Conservation (phyloP, 2,113 vertebrate species). For the Anthoscopus minutus region DNA sequence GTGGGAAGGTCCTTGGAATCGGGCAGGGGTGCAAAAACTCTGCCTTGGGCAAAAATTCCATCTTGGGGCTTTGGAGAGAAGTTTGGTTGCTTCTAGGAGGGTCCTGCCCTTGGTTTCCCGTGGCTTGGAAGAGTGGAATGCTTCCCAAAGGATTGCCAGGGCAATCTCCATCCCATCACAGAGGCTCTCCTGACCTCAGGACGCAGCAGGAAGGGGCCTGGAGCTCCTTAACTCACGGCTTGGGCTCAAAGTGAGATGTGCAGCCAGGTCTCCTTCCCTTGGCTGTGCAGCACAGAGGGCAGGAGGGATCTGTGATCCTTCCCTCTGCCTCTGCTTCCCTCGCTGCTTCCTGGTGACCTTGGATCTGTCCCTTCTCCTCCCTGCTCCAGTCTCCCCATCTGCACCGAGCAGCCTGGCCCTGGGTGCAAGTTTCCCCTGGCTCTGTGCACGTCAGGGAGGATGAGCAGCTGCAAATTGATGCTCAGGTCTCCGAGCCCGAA, state of each 20-base stretch:
- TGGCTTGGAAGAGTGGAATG: fast-evolving
- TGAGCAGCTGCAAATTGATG: background rate
- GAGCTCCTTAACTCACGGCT: fast-evolving
- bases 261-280: background rate
- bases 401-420: background rate
- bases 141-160: background rate
- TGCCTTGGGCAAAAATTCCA: background rate
- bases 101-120: background rate
- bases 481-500: background rate
- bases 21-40: background rate
- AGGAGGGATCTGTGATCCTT: background rate
- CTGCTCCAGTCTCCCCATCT: background rate
- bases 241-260: fast-evolving
- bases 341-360: background rate
- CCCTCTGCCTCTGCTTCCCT: background rate
- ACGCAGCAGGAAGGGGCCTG: background rate
- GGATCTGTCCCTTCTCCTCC: background rate
- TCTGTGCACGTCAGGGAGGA: fast-evolving
- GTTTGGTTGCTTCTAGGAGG: background rate
- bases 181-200: background rate
- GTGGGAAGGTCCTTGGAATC: fast-evolving
- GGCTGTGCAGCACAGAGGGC: fast-evolving
- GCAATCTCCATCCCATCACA: fast-evolving
- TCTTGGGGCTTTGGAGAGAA: background rate
- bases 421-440: background rate